Base-by-base conservation (phyloP, 2,797 vertebrate species). In the Phoebastria nigripes region DNA sequence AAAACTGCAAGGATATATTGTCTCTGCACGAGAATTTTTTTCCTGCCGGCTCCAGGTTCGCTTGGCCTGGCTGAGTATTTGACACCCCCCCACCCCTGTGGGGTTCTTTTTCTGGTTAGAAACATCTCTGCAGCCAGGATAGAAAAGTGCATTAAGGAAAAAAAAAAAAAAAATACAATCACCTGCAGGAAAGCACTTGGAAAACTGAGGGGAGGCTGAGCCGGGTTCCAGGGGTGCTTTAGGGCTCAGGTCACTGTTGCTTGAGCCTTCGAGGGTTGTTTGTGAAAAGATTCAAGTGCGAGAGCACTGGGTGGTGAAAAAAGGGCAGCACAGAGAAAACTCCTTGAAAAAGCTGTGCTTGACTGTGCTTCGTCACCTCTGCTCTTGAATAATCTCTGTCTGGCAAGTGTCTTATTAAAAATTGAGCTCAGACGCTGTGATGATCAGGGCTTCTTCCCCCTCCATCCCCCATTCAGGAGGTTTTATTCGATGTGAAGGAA, bases 401-500 rank as follows among this genome's bases (percentile, higher is more conserved):
- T 35, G 17, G 2, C 21, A 18, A 86, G 41, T 4, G 5, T 52
- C 39, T 89, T 47, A 66, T 66, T 61, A 79, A 76, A 94, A 82
- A n/a, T 4, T 39, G 41, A 76, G 52, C 82, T 88, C 17, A 31
- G 37, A 9, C 0, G 2, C 69, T 71, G 44, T 47, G 69, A 26
- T 51, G 37, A 71, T 7, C 0, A 0, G 35, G 69, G 37, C 46
- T 71, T 41, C 42, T 83, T 37, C 16, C 31, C n/a, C 17, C 29
- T 33, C 74, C 41, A 26, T 44, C 19, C 59, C 63, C 83, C 29
- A 25, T 21, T 4, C 97, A 99, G 99, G 98, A 98, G 37, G 98
- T 98, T 95, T 97, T 98, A n/a, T 95, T 99, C 69, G 99, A 99
- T 47, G 88, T 99, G 94, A 98, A 98, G 93, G 99, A 99, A 97